A percentile compares a stretch with the other conserved stretches of the same genome.
Conservation (phyloP, 2,113 vertebrate species). For the Macquaria australasica region DNA sequence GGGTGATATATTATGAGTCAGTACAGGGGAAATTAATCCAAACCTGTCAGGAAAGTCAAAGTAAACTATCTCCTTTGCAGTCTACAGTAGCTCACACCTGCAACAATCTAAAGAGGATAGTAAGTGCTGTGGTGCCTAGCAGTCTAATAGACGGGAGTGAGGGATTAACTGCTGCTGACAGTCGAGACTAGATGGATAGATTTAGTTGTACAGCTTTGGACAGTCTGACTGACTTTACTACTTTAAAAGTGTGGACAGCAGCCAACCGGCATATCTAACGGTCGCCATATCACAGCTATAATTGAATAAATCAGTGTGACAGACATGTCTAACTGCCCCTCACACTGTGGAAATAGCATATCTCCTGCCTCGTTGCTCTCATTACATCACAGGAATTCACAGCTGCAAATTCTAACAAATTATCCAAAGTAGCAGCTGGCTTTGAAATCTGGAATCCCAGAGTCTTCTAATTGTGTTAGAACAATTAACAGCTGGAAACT, state of each 20-base stretch:
- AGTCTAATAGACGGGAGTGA: not conserved
- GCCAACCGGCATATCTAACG: constrained; percentile 24
- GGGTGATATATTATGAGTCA: not conserved
- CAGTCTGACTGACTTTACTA: constrained; percentile 45
- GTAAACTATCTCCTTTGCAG: no score
- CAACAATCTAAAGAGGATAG: not conserved
- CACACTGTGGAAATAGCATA: constrained; percentile 36
- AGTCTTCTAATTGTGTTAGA: constrained; percentile 29
- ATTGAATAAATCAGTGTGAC: constrained; percentile 55
- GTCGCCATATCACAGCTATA: constrained; percentile 28
- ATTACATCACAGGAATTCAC: constrained; percentile 32
- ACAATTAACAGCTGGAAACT: constrained; percentile 42
- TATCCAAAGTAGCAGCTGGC: constrained; percentile 25
- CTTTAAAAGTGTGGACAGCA: constrained; percentile 37
- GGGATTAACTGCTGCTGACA: constrained; percentile 46
- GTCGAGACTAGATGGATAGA: constrained; percentile 26
- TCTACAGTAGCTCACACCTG: not conserved
- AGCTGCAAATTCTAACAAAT: constrained; percentile 51
- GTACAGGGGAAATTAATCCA: no score
- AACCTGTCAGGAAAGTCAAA: no score
- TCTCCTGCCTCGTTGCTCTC: constrained; percentile 21
- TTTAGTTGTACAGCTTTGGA: constrained; percentile 44
- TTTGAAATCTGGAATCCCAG: constrained; percentile 19
- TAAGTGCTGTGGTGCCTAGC: not conserved
- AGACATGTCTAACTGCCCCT: constrained; percentile 37